Percentiles rank a stretch among this genome's conserved stretches.
These are phyloP conservation scores for Ectemnius continuus DNA, from an alignment of 2,888 invertebrate genomes.

Conservation along the genomic window DNA sequence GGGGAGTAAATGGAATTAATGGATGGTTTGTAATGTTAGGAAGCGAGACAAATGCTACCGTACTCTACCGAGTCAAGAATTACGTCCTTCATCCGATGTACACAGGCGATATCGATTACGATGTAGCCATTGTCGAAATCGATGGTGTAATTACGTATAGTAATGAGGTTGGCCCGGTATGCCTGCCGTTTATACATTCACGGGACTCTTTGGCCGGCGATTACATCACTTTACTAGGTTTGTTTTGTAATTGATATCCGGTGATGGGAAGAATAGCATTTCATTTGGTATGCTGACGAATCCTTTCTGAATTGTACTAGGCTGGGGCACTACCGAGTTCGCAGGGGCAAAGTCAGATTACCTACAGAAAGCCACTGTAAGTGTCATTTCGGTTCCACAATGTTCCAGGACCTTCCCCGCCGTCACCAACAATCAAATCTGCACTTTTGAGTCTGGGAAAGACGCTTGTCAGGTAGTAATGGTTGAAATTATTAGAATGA, in stretches of 20 bases:
- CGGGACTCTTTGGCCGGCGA: constrained; percentile 65
- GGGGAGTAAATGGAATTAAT: too few species aligned
- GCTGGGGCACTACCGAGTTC: constrained; percentile 81
- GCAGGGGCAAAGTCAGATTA: constrained; percentile 79
- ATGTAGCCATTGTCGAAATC: constrained; percentile 80
- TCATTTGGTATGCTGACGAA: too few species aligned
- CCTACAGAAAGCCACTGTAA: constrained; percentile 80
- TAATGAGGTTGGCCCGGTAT: constrained; percentile 81
- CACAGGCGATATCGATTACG: constrained; percentile 68
- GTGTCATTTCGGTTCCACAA: constrained; percentile 77
- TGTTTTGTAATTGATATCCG: not conserved
- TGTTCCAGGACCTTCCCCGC: constrained; percentile 74
- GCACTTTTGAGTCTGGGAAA: constrained; percentile 79
- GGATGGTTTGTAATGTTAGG: constrained; percentile 69
- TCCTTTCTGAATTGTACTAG: constrained; percentile 71
- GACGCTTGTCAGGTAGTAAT: constrained; percentile 82
- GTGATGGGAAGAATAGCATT: not conserved
- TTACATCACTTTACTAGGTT: constrained; percentile 61
- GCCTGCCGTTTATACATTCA: constrained; percentile 81
- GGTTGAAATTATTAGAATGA: too few species aligned
- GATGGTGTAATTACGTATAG: constrained; percentile 78
- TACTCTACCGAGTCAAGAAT: constrained; percentile 70
- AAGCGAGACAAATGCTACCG: constrained; percentile 79
- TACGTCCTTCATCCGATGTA: constrained; percentile 79
- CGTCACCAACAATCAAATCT: constrained; percentile 73